Evolutionary conservation across 1,140 invertebrate genomes (phyloP).

Genomic region (Rhyzopertha dominica): DNA sequence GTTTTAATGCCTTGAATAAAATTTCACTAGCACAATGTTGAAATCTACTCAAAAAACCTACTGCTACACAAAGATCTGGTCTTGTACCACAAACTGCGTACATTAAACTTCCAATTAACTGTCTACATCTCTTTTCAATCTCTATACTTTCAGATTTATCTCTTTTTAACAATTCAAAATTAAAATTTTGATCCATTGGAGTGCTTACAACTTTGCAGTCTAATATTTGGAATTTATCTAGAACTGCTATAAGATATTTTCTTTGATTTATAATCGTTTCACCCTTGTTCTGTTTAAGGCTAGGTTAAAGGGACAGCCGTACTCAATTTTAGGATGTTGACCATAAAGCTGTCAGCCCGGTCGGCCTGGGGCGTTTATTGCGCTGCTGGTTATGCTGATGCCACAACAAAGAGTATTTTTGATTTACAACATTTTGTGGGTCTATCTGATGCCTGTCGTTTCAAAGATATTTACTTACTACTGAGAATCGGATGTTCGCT

Average conservation of each 20-base stretch:
- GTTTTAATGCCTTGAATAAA: constrained; percentile 22
- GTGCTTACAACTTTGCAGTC: constrained; percentile 9
- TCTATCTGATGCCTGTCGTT: too few relatives aligned
- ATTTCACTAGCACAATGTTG: constrained; percentile 23
- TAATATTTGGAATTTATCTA: not conserved
- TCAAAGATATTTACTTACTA: too few relatives aligned
- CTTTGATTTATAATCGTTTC: constrained; percentile 7
- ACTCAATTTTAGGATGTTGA: too few relatives aligned
- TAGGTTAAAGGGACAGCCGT: too few relatives aligned
- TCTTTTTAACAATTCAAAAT: constrained; percentile 6
- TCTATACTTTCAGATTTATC: constrained; percentile 1
- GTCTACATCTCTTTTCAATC: constrained; percentile 8
- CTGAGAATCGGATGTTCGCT: too few relatives aligned
- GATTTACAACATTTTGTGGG: too few relatives aligned
- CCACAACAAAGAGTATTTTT: too few relatives aligned
- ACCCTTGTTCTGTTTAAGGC: too few relatives aligned
- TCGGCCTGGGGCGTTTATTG: too few relatives aligned
- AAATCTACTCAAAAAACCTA: constrained; percentile 27
- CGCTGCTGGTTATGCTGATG: too few relatives aligned
- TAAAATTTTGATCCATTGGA: constrained; percentile 8
- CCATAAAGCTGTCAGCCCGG: too few relatives aligned
- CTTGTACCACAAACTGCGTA: constrained; percentile 30
- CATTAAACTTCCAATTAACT: constrained; percentile 32
- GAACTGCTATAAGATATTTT: not conserved
- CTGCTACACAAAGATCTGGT: constrained; percentile 30